A percentile compares a stretch with the other conserved stretches of the same genome.
Evolutionary conservation across 2,797 vertebrate genomes (phyloP).

Genomic region (Emydoidea blandingii): DNA sequence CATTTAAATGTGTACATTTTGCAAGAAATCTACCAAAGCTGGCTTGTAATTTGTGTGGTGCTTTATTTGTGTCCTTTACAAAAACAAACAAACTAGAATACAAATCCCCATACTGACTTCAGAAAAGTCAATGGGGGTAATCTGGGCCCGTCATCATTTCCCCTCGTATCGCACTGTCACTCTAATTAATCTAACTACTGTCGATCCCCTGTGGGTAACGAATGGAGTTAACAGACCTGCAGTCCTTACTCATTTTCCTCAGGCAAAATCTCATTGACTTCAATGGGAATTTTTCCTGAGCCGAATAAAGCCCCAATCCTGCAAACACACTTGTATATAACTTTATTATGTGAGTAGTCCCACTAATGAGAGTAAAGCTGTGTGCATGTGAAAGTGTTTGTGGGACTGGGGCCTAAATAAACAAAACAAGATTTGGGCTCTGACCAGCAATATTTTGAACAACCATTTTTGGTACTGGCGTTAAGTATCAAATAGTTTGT

Average conservation of each 20-base stretch:
- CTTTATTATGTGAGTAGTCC: not conserved
- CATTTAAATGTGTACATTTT: constrained; percentile 73
- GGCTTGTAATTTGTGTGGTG: constrained; percentile 29
- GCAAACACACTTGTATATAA: fast-evolving
- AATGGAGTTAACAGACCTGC: not conserved
- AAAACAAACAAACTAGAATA: not conserved
- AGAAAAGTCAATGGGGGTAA: not conserved
- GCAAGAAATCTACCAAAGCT: constrained; percentile 65
- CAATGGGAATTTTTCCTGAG: not conserved
- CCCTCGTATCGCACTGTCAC: not conserved
- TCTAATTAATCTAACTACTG: not conserved
- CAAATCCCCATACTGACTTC: not conserved
- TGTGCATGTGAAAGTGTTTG: not conserved
- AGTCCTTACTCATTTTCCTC: not conserved
- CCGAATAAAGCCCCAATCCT: fast-evolving
- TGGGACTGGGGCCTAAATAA: not conserved
- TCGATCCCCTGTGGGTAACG: not conserved
- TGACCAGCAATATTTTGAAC: not conserved
- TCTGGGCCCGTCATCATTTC: not conserved
- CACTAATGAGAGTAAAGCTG: not conserved
- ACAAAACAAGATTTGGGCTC: not conserved
- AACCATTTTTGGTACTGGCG: fast-evolving
- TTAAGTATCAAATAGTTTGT: not conserved
- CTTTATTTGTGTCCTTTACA: constrained; percentile 15
- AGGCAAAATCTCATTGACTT: not conserved